These are phyloP conservation scores for Acronicta psi DNA, from an alignment of 2,888 invertebrate species.

Conservation along the genomic window DNA sequence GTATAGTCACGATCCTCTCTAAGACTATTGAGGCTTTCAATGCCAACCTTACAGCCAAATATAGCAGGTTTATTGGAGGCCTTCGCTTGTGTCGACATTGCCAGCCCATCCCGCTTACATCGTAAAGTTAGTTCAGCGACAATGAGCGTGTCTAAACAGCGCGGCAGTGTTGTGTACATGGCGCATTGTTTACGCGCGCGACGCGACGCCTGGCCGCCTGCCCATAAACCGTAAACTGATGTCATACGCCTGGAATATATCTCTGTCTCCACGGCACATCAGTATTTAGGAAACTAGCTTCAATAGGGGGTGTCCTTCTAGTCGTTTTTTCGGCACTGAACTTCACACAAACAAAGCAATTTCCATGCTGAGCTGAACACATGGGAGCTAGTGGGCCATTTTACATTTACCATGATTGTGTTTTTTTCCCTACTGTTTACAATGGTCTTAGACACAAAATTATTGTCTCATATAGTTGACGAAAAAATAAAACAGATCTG, in stretches of 20 bases:
- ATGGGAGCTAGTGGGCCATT: too few relatives aligned
- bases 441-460: too few relatives aligned
- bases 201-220: constrained; percentile 61
- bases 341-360: too few relatives aligned
- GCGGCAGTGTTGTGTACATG: constrained; percentile 33
- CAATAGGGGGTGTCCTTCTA: not conserved
- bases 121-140: constrained; percentile 26
- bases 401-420: too few relatives aligned
- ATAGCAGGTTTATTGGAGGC: not conserved
- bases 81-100: constrained; percentile 9
- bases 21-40: not conserved
- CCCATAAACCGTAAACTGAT: constrained; percentile 61
- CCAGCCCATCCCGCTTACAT: constrained; percentile 11
- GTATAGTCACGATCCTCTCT: too few relatives aligned
- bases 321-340: too few relatives aligned
- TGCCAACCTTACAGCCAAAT: not conserved
- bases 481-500: too few relatives aligned
- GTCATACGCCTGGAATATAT: constrained; percentile 60
- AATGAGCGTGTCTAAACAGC: constrained; percentile 42
- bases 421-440: too few relatives aligned
- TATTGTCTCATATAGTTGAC: too few relatives aligned
- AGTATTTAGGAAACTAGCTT: constrained; percentile 9
- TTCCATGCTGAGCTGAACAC: too few relatives aligned
- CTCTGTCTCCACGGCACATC: constrained; percentile 22
- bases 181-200: constrained; percentile 63